Evolutionary conservation across 2,888 invertebrate species (phyloP), one percentile per base, ranked within the genome.

Genomic region (Drosophila sordidula): DNA sequence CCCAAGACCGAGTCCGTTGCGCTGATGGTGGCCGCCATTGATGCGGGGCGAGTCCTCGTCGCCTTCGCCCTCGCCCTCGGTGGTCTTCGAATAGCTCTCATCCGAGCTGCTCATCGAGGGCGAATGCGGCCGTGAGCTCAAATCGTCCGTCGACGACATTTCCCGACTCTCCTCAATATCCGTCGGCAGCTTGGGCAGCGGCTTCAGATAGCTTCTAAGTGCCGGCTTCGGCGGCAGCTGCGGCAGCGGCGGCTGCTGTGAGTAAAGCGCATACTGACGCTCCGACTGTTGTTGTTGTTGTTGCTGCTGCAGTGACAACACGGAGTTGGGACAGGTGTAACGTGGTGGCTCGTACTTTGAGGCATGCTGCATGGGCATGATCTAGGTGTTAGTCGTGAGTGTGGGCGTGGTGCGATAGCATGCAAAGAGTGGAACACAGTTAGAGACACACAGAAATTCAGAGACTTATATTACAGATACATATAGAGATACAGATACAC

Each of bases 51-150:
- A 91, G 39, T 91, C 90, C 52, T 91, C 91, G 29, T 92, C 92
- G 45, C 87, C 94, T 50, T 94, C 94, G 50, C 90, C 94, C 72
- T 95, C 94, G 32, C 95, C 96, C 87, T 96, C 96, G 0, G 96
- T 96, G 4, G 96, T 96, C 78, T 96, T 94, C 42, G 96, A 96
- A 89, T 96, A 96, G 91, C 96, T 96, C 92, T 97, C 97, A 89
- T 97, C 96, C 0, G 96, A 97, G 57, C 96, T 96, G 91, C 96
- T 96, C 72, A 96, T 95, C 89, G 96, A 96, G 0, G 96, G 96
- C 6, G 96, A 96, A 81, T 96, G 95, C 55, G 96, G 96, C 9
- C 96, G 93, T 0, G 96, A 96, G 86, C 96, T 96, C 26, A 96
- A 94, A 91, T 97, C 97, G 90, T 97, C 96, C 1, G 96, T 96